Evolutionary conservation across 2,888 invertebrate species (phyloP), one percentile per base, ranked within the genome.

Genomic region (Aphelenchoides bicaudatus): DNA sequence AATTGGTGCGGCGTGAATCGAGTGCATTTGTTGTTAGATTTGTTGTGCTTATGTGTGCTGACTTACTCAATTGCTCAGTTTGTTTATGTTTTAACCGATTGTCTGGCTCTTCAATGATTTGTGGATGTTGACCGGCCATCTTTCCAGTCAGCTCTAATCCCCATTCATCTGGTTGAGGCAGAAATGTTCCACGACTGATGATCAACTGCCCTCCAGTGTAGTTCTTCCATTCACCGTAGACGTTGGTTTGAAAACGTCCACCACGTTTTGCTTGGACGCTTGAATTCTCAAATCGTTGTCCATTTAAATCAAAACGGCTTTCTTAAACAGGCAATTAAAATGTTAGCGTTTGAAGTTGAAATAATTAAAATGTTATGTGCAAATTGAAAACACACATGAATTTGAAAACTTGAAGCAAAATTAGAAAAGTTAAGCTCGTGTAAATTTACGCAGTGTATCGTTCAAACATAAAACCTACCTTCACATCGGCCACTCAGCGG

Each of bases 141-240:
- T n/a, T 6, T 19, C 43, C 43, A 2, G 55, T 29, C n/a, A 57
- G 27, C 39, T 57, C 57, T 19, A 57, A 30, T 4, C 57, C 57
- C 34, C 39, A 57, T 23, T 10, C 34, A n/a, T 5, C 29, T 16
- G 5, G 25, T 13, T 21, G 55, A 13, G 52, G 25, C 5, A 13
- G 13, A n/a, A 56, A 38, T 29, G 49, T 56, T 27, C 63, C 63
- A n/a, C 66, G 58, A 2, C 62, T 62, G 21, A 71, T 34, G 34
- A 72, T 62, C 31, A 72, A 62, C 25, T 63, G 65, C n/a, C 70
- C 71, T 19, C 62, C 63, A 0, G 66, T 67, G 43, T 60, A 60
- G 54, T 68, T 71, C 6, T 59, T 50, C 29, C 61, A 60, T 52
- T 66, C 30, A 4, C 52, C 52, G 21, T 39, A 51, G 27, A 21